A percentile compares a stretch with the other conserved stretches of the same genome.
Conservation (phyloP, 2,888 invertebrate genomes). For the Allygus modestus region DNA sequence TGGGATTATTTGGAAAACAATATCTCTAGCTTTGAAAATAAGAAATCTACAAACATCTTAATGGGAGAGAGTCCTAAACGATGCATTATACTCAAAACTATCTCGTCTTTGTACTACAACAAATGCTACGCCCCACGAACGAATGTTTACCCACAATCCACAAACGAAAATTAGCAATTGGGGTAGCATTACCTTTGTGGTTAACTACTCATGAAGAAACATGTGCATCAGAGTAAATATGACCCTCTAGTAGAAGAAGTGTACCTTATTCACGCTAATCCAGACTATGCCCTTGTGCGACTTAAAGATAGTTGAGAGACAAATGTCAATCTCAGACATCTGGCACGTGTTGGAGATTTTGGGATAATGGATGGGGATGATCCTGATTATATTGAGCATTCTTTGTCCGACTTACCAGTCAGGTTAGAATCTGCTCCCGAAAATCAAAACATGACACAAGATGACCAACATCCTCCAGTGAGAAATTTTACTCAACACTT, state of each 20-base stretch:
- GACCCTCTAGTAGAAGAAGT: conserved; percentile 68
- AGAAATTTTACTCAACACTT: too few species aligned
- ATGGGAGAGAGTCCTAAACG: conserved; percentile 52
- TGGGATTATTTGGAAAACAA: conserved; percentile 14
- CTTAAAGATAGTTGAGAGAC: not conserved
- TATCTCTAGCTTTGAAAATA: not conserved
- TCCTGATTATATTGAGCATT: too few species aligned
- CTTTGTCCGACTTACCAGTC: too few species aligned
- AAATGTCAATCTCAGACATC: not conserved
- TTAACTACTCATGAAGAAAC: conserved; percentile 61
- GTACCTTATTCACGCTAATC: conserved; percentile 65
- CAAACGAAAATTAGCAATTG: conserved; percentile 60
- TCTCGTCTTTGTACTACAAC: not conserved
- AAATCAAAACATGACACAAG: too few species aligned
- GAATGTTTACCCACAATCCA: conserved; percentile 30
- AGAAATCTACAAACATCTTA: not conserved
- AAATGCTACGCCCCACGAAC: not conserved
- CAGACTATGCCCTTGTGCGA: not conserved
- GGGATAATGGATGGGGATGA: too few species aligned
- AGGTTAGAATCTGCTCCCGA: too few species aligned
- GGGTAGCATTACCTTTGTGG: conserved; percentile 64
- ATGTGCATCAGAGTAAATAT: conserved; percentile 63
- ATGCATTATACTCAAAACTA: not conserved
- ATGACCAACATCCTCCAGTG: too few species aligned
- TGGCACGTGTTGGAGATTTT: not conserved